A percentile compares a stretch with the other conserved stretches of the same genome.
Conservation (phyloP, 2,113 vertebrate species). For the Enhydra lutris region DNA sequence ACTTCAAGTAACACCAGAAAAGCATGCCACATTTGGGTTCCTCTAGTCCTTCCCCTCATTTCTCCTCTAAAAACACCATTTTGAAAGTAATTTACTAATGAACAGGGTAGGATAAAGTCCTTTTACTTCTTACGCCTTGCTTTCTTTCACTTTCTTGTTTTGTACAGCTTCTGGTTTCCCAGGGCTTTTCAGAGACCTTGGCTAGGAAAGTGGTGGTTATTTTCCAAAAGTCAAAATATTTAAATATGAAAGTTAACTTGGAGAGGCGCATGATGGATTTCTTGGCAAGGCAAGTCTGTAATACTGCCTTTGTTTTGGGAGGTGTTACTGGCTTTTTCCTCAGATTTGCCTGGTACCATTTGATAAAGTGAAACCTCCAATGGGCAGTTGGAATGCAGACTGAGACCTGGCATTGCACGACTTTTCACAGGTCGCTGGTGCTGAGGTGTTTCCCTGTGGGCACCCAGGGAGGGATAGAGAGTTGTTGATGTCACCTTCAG, state of each 20-base stretch:
- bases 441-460: background rate
- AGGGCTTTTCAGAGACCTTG: background rate
- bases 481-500: slow-evolving; percentile 25
- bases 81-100: background rate
- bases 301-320: background rate
- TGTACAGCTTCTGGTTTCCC: background rate
- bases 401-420: background rate
- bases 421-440: slow-evolving; percentile 51
- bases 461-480: background rate
- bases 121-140: background rate
- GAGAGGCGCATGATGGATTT: slow-evolving; percentile 12
- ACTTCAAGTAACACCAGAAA: background rate
- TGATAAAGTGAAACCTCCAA: background rate
- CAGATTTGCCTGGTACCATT: slow-evolving; percentile 10
- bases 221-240: background rate
- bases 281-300: background rate
- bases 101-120: background rate
- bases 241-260: slow-evolving; percentile 12
- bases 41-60: background rate
- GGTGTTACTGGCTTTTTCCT: slow-evolving; percentile 16
- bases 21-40: background rate
- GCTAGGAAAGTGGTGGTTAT: background rate
- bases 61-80: background rate
- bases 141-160: background rate
- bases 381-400: slow-evolving; percentile 7